Conservation (phyloP, 2,888 invertebrate species). For the Lasioglossum malachurum region DNA sequence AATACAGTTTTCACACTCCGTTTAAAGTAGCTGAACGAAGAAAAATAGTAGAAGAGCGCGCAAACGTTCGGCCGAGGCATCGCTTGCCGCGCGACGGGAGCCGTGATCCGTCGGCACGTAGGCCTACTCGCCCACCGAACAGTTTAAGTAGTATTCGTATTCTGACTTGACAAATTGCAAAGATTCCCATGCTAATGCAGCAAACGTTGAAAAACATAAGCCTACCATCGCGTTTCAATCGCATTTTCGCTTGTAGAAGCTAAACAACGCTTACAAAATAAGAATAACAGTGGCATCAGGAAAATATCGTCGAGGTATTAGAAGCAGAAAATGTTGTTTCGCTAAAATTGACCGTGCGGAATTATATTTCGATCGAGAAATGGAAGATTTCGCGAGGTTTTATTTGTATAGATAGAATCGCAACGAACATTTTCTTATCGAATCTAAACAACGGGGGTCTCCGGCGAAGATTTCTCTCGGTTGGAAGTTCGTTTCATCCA, state of each 20-base stretch:
- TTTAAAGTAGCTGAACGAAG: not conserved
- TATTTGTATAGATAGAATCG: not conserved
- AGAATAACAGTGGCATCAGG: not conserved
- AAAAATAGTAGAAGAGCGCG: not conserved
- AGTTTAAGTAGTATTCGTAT: slow-evolving; percentile 15
- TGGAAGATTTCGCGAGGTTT: not conserved
- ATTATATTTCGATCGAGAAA: not conserved
- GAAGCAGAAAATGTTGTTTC: not conserved
- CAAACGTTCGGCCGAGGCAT: slow-evolving; percentile 12
- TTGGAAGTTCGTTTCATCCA: not conserved
- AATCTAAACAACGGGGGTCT: not conserved
- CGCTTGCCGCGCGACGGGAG: slow-evolving; percentile 78
- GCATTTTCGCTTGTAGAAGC: not conserved
- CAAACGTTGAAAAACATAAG: not conserved
- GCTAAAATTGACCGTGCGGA: not conserved
- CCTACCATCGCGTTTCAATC: not conserved
- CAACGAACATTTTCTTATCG: not conserved
- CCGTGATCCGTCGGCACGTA: slow-evolving; percentile 81
- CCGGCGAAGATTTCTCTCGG: not conserved
- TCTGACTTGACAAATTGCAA: not conserved
- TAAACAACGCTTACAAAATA: not conserved
- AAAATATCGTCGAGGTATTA: not conserved
- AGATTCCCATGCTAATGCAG: not conserved
- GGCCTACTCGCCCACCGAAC: slow-evolving; percentile 41
- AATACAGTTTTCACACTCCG: not conserved